Evolutionary conservation across 2,888 invertebrate genomes (phyloP), one percentile per base, ranked within the genome.

Genomic region (Perdita meconis): DNA sequence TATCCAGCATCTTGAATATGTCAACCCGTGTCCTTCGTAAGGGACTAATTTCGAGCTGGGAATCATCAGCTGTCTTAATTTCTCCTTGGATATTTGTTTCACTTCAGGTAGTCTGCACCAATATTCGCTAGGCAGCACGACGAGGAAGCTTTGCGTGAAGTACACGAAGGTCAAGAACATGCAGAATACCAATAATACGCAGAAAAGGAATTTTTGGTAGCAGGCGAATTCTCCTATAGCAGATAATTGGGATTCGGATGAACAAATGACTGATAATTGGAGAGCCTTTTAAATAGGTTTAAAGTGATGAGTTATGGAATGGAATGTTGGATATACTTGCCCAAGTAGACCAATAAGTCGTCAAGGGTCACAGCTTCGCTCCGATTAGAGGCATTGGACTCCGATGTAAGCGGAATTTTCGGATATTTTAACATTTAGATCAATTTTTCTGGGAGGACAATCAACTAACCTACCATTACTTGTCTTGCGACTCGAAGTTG

Each of bases 101-200:
- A 81, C 74, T 56, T 60, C 44, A 0, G 88, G 88, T 36, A 90
- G 76, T 6, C 82, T 75, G 79, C 92, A 92, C 88, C 90, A 90
- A 63, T 91, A 90, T 22, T 87, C 85, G 2, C 81, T 78, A 10
- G 85, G 92, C 69, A 86, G 84, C 4, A 92, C 68, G 5, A 90
- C 88, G 57, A 92, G 89, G 67, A 92, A 92, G 44, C 90, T 78
- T 78, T 92, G 92, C 12, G 88, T 83, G 78, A 92, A 92, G 67
- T 92, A 89, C 22, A 91, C 87, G 77, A 91, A 90, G 2, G 90
- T 87, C 26, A 91, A 84, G 64, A 91, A 90, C 26, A 90, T 84
- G 59, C 89, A 88, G 71, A 92, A 92, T 0, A 92, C 89, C 59
- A 90, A 87, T 42, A 91, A 83, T 78, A 89, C 70, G 40, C 86